phyloP scores from a whole-genome alignment of 2,113 vertebrate genomes.

The Cyphomyrus plagiostoma region DNA sequence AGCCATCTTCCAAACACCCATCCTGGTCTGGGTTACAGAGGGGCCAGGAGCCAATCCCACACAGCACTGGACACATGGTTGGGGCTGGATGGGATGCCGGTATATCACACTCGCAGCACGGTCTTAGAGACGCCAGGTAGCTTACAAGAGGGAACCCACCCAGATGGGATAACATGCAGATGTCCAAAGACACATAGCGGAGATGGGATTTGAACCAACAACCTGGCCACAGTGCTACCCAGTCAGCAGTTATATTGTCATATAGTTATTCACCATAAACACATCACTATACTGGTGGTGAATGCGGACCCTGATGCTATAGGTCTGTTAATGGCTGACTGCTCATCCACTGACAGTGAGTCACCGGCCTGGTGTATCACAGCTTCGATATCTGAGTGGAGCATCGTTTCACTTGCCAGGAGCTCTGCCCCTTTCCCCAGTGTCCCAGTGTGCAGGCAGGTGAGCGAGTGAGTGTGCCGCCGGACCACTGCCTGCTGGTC shows the following conservation, averaged over 20 bases:
- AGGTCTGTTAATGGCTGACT: neutral
- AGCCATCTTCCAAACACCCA: neutral
- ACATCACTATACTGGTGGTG: neutral
- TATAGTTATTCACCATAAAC: neutral
- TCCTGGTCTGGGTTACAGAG: neutral
- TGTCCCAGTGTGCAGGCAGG: neutral
- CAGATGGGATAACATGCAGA: neutral
- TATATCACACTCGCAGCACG: neutral
- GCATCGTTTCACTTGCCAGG: neutral
- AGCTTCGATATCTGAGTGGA: neutral
- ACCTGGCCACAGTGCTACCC: neutral
- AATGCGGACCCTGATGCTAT: neutral
- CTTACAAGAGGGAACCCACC: neutral
- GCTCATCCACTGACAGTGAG: neutral
- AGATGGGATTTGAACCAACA: neutral
- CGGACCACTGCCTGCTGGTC: neutral
- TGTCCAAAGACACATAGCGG: neutral
- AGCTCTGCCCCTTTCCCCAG: neutral
- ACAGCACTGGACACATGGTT: neutral
- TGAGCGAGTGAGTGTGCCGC: neutral
- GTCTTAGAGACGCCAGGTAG: neutral
- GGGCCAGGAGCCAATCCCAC: neutral
- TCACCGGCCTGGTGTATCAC: neutral
- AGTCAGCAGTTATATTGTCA: neutral
- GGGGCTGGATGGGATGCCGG: neutral